Evolutionary conservation across 2,113 vertebrate species (phyloP), one percentile per base, ranked within the genome.

Genomic region (Felis catus): DNA sequence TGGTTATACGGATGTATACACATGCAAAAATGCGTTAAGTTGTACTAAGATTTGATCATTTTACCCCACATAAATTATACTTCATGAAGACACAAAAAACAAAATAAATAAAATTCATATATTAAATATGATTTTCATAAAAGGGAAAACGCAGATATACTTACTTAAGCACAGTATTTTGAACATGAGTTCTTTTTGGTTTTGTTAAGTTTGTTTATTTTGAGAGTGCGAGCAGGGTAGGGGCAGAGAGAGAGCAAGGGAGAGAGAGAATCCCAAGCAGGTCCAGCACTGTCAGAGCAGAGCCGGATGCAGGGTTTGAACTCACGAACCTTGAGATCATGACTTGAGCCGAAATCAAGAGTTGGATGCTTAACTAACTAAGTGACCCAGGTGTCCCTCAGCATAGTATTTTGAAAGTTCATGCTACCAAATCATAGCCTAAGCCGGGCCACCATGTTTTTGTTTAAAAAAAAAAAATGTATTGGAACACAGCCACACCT

Each of bases 21-120:
- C 27, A 29, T 66, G 18, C 29, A 79, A 76, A 97, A 63, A 83
- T 71, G 78, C 15, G 25, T 41, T 53, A 36, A 68, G 7, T 81
- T 87, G 55, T 73, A 92, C 19, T 66, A 76, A 93, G 45, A 61
- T 91, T 21, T 93, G 39, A 51, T 91, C 27, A 70, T 90, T 95
- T 81, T 88, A 53, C 6, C 19, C 23, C 25, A 18, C 19, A 12
- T 55, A 94, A 74, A 71, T 88, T 45, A 88, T 33, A 88, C 61
- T 76, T 91, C 48, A 58, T 25, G 68, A 61, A 82, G 16, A 93
- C 80, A 55, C 45, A 27, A 97, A 90, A 70, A 41, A 61, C 36
- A 65, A 73, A 81, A 33, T 85, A 97, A 85, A 71, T 80, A 88
- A 68, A 88, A 91, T 61, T 80, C 6, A 76, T 51, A n/a, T 41